Evolutionary conservation across 2,888 invertebrate species (phyloP).

Genomic region (Pecten maximus): DNA sequence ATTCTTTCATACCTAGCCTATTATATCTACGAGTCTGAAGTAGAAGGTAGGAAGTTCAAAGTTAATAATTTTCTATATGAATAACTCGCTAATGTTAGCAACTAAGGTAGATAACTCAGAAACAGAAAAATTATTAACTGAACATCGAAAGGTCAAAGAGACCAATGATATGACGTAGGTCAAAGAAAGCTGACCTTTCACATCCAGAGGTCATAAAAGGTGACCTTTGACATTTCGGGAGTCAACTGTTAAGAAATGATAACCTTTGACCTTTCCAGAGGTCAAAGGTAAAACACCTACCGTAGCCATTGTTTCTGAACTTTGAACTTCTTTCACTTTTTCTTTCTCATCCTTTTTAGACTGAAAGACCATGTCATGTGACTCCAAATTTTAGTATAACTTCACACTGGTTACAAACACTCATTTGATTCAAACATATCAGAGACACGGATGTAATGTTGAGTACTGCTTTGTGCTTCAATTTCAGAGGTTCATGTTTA

Average conservation of each 20-base stretch:
- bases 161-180: neutral
- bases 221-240: neutral
- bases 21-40: too few species aligned
- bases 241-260: neutral
- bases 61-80: neutral
- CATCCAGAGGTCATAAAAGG: neutral
- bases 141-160: neutral
- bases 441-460: neutral
- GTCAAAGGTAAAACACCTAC: slow-evolving; percentile 1
- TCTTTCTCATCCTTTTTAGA: slow-evolving; percentile 27
- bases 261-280: neutral
- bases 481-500: neutral
- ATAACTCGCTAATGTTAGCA: neutral
- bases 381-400: neutral
- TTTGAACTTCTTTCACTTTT: neutral
- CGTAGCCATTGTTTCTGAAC: neutral
- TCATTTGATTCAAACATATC: neutral
- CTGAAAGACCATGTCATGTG: neutral
- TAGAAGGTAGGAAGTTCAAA: too few species aligned
- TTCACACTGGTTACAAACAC: neutral
- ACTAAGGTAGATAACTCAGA: neutral
- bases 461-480: neutral
- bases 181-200: neutral
- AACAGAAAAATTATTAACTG: neutral
- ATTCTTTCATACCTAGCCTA: too few species aligned